Evolutionary conservation across 92 coral and sea anemone genomes (phyloP), one percentile per base, ranked within the genome.

Genomic region (Anthopleura xanthogrammica): DNA sequence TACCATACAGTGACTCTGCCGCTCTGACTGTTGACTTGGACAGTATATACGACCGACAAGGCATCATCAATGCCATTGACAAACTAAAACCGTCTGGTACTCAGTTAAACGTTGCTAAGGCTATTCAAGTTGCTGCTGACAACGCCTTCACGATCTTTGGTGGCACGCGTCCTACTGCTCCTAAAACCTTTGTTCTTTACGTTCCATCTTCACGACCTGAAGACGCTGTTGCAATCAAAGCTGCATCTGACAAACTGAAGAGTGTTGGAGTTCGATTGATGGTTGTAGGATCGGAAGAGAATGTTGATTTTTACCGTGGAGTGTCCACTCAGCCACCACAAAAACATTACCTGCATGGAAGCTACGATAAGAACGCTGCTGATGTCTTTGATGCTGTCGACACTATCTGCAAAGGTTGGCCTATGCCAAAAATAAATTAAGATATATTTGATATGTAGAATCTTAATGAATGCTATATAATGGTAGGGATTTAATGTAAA

Each of bases 121-220:
- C 93, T 10, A 80, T 95, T 41, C 81, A 77, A 40, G 95, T 89
- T 62, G 98, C 98, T 46, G 82, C 86, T 9, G 87, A 83, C 77
- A 78, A 80, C 55, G 82, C 95, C 12, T 95, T 95, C 78, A 94
- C 95, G 41, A 91, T 95, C 24, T 92, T 77, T 83, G 98, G 98
- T 43, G 98, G 98, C 6, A 91, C 93, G 8, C 87, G 98, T 71
- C 95, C 92, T 48, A 77, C 89, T 16, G 86, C 83, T 8, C 98
- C 95, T n/a, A 95, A 95, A 79, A 86, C 90, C 16, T 89, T 95
- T 79, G 76, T 95, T 16, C 82, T 95, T 39, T 66, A 91, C 41
- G 95, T 90, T 20, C 98, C 95, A 29, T 77, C 76, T 4, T 82
- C 90, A 42, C 83, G 93, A 2, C 36, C 82, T 19, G 39, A 42